Conservation (phyloP, 1,140 invertebrate genomes). For the Argopecten irradians region DNA sequence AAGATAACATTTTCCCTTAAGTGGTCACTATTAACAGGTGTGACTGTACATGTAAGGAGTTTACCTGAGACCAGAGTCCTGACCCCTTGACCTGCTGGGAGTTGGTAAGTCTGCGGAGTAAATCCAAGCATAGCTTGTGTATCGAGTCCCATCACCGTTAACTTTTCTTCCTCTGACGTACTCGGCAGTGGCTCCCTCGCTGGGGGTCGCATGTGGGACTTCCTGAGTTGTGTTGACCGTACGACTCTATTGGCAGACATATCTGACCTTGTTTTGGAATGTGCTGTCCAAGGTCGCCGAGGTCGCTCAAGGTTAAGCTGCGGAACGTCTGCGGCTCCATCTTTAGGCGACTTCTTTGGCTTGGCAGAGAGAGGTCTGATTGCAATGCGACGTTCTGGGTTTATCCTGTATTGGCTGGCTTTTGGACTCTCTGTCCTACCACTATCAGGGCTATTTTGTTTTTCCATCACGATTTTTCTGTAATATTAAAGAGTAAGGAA, state of each 20-base stretch:
- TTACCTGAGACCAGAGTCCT: constrained; percentile 38
- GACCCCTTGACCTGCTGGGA: constrained; percentile 35
- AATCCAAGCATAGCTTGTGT: background rate
- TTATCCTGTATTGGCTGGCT: background rate
- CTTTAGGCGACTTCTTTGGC: constrained; percentile 34
- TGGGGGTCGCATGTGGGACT: constrained; percentile 54
- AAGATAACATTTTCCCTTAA: too few species aligned
- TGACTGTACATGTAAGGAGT: background rate
- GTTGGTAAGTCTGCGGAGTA: background rate
- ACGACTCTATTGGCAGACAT: constrained; percentile 43
- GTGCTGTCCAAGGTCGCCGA: constrained; percentile 59
- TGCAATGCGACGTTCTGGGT: background rate
- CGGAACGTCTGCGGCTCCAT: constrained; percentile 12
- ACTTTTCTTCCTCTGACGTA: background rate
- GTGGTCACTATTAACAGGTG: background rate
- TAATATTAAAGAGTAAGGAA: background rate
- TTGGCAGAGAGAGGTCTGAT: constrained; percentile 45
- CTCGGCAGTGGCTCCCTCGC: constrained; percentile 27
- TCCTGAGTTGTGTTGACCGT: constrained; percentile 48
- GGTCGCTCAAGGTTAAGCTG: constrained; percentile 21
- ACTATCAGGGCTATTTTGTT: background rate
- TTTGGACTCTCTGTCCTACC: background rate
- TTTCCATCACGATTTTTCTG: background rate
- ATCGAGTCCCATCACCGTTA: constrained; percentile 24
- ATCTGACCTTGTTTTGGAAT: constrained; percentile 49